Base-by-base conservation (phyloP, 2,113 vertebrate species). In the Amblyopsis rosae region DNA sequence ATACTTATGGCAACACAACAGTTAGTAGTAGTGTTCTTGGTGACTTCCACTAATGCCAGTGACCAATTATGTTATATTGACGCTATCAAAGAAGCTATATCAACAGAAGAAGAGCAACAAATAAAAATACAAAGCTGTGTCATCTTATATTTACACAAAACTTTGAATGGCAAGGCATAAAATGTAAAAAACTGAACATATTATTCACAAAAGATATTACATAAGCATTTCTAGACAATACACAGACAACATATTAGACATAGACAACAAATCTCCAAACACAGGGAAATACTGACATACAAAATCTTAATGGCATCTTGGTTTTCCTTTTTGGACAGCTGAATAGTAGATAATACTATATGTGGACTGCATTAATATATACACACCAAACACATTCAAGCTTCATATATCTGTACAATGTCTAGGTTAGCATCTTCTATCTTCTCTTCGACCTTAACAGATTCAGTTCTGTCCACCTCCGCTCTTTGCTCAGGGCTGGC, bases 321-420 rank as follows among this genome's bases (percentile, higher is more conserved):
- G 15, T 62, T 58, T 45, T 12, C 17, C 60, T 16, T 32, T 54
- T 70, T 46, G 10, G 16, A 61, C 55, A 53, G 33, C 12, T 19
- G 12, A 67, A 79, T 48, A 71, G 57, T 0, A 51, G 35, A 46
- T 26, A 62, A 67, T 73, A 17, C 59, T 16, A 12, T 26, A 49
- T 15, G 32, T 59, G 54, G 57, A 81, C 63, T 65, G 68, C 66
- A 15, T 62, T 63, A 32, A 75, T 15, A 68, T 69, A 70, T 45
- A 75, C 57, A n/a, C 26, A 57, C 47, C 1, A 58, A n/a, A 65
- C 10, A 64, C 63, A 60, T 73, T 88, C 72, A 88, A 64, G 82
- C 71, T 19, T 83, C 66, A 73, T 82, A 80, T 57, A 59, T 68
- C 69, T 81, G 60, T 54, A 72, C 81, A 76, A 86, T 86, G 72